Conservation (phyloP, 1,140 invertebrate genomes). For the Bombus turneri region DNA sequence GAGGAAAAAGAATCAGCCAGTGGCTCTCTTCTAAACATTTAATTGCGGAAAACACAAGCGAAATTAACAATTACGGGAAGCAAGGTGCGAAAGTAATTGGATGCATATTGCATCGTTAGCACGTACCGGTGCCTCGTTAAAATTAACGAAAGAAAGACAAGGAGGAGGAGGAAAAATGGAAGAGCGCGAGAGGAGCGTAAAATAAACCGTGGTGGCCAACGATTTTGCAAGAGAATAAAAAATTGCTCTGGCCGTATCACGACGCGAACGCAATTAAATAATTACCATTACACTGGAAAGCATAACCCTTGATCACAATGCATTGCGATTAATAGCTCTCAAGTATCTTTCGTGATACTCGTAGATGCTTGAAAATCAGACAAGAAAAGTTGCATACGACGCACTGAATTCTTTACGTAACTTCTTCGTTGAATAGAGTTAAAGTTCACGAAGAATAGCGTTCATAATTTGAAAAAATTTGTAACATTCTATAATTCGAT, state of each 20-base stretch:
- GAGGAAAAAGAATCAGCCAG: not conserved
- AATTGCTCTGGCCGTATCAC: not conserved
- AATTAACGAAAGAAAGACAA: conserved; percentile 30
- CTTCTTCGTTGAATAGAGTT: not conserved
- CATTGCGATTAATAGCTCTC: conserved; percentile 33
- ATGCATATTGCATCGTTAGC: conserved; percentile 48
- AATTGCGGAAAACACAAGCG: conserved; percentile 37
- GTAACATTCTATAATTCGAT: too few species aligned
- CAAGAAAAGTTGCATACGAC: not conserved
- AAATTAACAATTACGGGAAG: conserved; percentile 43
- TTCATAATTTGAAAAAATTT: too few species aligned
- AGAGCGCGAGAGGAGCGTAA: conserved; percentile 1
- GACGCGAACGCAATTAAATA: conserved; percentile 26
- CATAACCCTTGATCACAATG: not conserved
- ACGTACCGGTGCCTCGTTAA: conserved; percentile 49
- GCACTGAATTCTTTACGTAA: not conserved
- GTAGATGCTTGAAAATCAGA: not conserved
- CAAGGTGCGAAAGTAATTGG: conserved; percentile 44
- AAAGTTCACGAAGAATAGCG: not conserved
- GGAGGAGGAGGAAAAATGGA: not conserved
- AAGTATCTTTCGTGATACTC: too few species aligned
- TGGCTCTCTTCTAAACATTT: conserved; percentile 37
- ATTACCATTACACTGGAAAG: conserved; percentile 28
- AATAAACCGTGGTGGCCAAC: conserved; percentile 16
- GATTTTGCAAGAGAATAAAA: conserved; percentile 22